phyloP scores from a whole-genome alignment of 1,140 invertebrate genomes.

The Steinernema khuongi region DNA sequence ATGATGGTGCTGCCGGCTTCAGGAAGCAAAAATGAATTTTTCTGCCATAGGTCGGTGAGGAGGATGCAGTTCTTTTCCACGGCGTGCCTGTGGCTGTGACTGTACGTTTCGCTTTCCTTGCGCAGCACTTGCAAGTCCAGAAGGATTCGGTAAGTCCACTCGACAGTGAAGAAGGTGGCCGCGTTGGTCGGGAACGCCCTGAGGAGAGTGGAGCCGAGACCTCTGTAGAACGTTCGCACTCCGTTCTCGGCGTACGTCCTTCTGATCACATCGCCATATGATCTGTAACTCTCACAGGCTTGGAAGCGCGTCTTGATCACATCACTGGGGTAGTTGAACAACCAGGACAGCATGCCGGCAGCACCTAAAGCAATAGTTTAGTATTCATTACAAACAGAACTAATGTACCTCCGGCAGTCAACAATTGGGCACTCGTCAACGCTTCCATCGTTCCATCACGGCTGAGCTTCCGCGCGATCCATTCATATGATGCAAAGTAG shows the following conservation, averaged over 20 bases:
- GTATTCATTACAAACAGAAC: slow-evolving; percentile 20
- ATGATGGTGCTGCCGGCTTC: slow-evolving; percentile 53
- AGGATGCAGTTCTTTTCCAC: slow-evolving; percentile 20
- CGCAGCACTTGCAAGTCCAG: slow-evolving; percentile 31
- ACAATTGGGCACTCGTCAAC: slow-evolving; percentile 43
- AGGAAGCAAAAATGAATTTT: slow-evolving; percentile 45
- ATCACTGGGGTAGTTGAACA: slow-evolving; percentile 78
- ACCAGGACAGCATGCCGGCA: slow-evolving; percentile 78
- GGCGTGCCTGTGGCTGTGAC: not conserved
- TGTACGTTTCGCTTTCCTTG: slow-evolving; percentile 17
- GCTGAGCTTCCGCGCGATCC: slow-evolving; percentile 61
- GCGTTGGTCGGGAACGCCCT: slow-evolving; percentile 87
- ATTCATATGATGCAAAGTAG: slow-evolving; percentile 74
- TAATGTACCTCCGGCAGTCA: slow-evolving; percentile 50
- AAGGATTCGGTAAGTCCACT: slow-evolving; percentile 64
- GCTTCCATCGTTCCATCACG: slow-evolving; percentile 43
- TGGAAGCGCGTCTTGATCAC: slow-evolving; percentile 82
- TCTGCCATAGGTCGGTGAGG: slow-evolving; percentile 35
- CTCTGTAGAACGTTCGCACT: slow-evolving; percentile 60
- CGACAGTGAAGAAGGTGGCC: slow-evolving; percentile 77
- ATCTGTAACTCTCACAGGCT: slow-evolving; percentile 56
- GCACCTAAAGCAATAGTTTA: slow-evolving; percentile 63
- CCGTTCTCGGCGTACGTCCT: slow-evolving; percentile 71
- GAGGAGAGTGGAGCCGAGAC: slow-evolving; percentile 53
- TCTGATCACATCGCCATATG: slow-evolving; percentile 61